Conservation (phyloP, 2,888 invertebrate species). For the Ptychoptera contaminata region DNA sequence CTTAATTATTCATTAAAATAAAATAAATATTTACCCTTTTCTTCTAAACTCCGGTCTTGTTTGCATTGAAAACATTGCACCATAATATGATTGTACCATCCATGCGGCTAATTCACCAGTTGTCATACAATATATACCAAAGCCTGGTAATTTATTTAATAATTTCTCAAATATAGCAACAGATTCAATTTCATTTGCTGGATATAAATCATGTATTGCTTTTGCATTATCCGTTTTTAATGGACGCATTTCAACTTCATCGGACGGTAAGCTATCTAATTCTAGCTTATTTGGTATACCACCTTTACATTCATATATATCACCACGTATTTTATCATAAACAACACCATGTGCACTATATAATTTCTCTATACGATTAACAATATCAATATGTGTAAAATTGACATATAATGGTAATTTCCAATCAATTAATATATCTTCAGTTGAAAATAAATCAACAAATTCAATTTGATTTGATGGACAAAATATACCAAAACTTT, state of each 20-base stretch:
- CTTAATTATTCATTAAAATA: conserved; percentile 19
- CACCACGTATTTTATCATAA: conserved; percentile 62
- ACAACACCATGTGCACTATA: conserved; percentile 40
- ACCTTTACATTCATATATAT: conserved; percentile 59
- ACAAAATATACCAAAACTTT: conserved; percentile 74
- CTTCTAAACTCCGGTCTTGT: conserved; percentile 60
- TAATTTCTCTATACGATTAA: conserved; percentile 60
- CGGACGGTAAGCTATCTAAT: conserved; percentile 41
- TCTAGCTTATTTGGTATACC: conserved; percentile 38
- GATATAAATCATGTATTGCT: conserved; percentile 71
- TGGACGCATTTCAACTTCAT: conserved; percentile 61
- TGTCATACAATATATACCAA: conserved; percentile 53
- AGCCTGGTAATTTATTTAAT: conserved; percentile 60
- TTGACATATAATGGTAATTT: conserved; percentile 68
- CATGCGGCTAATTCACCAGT: conserved; percentile 65
- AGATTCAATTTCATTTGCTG: conserved; percentile 77
- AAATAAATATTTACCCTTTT: conserved; percentile 35
- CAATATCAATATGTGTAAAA: conserved; percentile 68
- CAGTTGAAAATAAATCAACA: conserved; percentile 54
- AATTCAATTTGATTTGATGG: conserved; percentile 59
- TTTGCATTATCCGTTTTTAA: conserved; percentile 62
- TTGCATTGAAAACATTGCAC: conserved; percentile 87
- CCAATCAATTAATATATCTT: conserved; percentile 67
- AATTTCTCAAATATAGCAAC: conserved; percentile 68
- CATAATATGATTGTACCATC: conserved; percentile 86